A percentile compares a stretch with the other conserved stretches of the same genome.
phyloP scores from a whole-genome alignment of 37 sponge, comb jelly and placozoan species.

The Petrosia ficiformis region DNA sequence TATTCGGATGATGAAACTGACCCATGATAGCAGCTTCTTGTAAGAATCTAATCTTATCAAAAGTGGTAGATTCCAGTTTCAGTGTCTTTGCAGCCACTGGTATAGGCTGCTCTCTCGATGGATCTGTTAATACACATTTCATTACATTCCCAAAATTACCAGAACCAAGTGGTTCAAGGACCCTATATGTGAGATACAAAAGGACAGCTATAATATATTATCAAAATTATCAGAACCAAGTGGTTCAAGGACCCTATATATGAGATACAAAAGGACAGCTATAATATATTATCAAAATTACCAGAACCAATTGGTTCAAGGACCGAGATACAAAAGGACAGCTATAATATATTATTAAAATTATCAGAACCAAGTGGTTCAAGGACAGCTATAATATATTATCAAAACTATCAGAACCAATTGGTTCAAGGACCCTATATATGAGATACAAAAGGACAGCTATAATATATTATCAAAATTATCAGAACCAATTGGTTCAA shows the following conservation, averaged over 20 bases:
- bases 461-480: no score
- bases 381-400: not conserved
- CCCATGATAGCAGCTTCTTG: constrained; percentile 70
- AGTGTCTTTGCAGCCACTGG: constrained; percentile 46
- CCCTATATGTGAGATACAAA: no score
- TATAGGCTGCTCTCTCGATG: constrained; percentile 2
- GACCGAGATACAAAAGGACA: not conserved
- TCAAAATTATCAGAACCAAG: no score
- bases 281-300: not conserved
- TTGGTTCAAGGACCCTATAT: no score
- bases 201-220: no score
- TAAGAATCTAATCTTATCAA: constrained; percentile 39
- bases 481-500: no score
- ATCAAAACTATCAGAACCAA: no score
- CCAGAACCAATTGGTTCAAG: not conserved
- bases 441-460: no score
- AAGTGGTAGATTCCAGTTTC: not conserved
- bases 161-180: constrained; percentile 31
- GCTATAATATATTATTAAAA: not conserved
- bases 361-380: no score
- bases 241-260: no score
- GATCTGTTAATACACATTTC: constrained; percentile 19
- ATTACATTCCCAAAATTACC: constrained; percentile 48
- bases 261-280: no score
- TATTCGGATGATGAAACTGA: constrained; percentile 52